Conservation (phyloP, 1,140 invertebrate species). For the Diorhabda elongata region DNA sequence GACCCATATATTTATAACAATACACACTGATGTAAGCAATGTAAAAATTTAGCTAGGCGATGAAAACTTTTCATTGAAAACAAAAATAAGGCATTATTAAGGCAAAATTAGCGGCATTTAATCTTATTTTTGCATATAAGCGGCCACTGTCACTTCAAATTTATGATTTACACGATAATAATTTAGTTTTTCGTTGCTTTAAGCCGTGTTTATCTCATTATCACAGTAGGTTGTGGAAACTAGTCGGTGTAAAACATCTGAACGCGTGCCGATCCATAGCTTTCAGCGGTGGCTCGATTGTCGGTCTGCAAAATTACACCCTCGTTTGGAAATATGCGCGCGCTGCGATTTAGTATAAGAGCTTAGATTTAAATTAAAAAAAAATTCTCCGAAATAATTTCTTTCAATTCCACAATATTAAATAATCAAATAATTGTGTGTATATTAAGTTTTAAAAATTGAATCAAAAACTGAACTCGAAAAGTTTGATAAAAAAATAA, state of each 20-base stretch:
- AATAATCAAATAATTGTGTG: too few relatives aligned
- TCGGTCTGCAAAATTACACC: slow-evolving; percentile 13
- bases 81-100: slow-evolving; percentile 18
- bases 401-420: too few relatives aligned
- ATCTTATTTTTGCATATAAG: neutral
- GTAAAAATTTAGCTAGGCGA: slow-evolving; percentile 11
- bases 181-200: slow-evolving; percentile 1
- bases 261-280: slow-evolving; percentile 18
- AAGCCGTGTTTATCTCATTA: slow-evolving; percentile 1
- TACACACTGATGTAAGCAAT: neutral
- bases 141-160: slow-evolving; percentile 6
- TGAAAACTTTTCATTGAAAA: slow-evolving; percentile 13
- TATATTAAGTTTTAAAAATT: too few relatives aligned
- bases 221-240: slow-evolving; percentile 8
- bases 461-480: too few relatives aligned
- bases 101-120: slow-evolving; percentile 13
- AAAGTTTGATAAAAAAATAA: too few relatives aligned
- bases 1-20: slow-evolving; percentile 1
- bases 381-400: neutral
- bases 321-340: slow-evolving; percentile 11
- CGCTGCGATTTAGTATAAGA: slow-evolving; percentile 9
- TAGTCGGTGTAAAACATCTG: slow-evolving; percentile 9
- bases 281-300: slow-evolving; percentile 12
- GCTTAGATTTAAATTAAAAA: neutral
- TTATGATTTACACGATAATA: neutral